Conservation (phyloP, 2,797 vertebrate genomes). For the Notolabrus celidotus region DNA sequence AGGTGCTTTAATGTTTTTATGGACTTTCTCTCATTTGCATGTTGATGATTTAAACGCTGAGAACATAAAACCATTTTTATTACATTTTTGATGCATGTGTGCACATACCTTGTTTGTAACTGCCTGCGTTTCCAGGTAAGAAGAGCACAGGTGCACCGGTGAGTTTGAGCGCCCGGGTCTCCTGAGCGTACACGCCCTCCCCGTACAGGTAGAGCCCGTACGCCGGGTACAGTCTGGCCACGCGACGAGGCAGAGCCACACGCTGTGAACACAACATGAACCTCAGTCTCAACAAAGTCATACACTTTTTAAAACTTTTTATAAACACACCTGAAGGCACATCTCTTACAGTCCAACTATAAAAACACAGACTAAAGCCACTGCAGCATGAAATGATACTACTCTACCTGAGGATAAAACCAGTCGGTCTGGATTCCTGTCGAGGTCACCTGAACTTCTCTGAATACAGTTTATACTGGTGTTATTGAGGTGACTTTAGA, state of each 20-base stretch:
- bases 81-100: no score
- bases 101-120: constrained; percentile 94
- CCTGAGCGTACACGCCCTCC: constrained; percentile 92
- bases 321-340: background rate
- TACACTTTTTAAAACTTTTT: background rate
- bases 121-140: constrained; percentile 97
- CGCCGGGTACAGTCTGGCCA: constrained; percentile 88
- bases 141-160: constrained; percentile 96
- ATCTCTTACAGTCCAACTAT: no score
- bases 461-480: no score
- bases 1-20: no score
- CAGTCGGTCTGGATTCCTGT: no score
- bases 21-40: no score
- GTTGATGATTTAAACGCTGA: background rate
- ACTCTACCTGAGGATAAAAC: no score
- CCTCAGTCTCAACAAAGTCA: background rate
- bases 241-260: constrained; percentile 91
- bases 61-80: background rate
- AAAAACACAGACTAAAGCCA: no score
- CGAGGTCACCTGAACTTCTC: no score
- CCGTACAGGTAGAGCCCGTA: constrained; percentile 98
- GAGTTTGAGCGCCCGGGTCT: constrained; percentile 90
- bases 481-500: no score
- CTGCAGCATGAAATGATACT: no score
- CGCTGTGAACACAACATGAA: constrained; percentile 80